Evolutionary conservation across 2,888 invertebrate species (phyloP).

Genomic region (Drepana falcataria): DNA sequence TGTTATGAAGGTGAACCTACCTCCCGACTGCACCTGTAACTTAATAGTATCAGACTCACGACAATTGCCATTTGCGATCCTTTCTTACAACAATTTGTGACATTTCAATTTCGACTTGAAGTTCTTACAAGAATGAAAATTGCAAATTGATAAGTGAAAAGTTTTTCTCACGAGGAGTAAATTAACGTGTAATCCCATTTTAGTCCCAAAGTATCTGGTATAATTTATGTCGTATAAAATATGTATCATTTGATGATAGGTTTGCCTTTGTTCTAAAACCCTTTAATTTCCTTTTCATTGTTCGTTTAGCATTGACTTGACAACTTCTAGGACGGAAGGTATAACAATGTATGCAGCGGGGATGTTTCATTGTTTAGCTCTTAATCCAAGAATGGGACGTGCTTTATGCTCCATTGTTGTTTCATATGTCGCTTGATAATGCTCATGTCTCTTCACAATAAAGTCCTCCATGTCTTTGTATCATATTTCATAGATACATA

Average conservation of each 20-base stretch:
- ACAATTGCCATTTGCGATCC: background rate
- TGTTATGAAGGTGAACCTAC: no score
- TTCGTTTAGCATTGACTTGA: background rate
- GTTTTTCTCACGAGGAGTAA: no score
- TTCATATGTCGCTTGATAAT: background rate
- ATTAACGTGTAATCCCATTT: no score
- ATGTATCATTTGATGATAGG: background rate
- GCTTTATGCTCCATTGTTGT: conserved; percentile 16
- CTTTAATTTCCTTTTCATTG: background rate
- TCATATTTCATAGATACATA: no score
- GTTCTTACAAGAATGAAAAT: no score
- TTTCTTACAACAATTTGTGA: no score
- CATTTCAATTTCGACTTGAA: no score
- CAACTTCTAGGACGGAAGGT: background rate
- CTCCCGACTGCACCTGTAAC: no score
- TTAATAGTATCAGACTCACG: background rate
- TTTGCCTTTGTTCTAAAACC: background rate
- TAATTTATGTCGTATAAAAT: no score
- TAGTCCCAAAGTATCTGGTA: no score
- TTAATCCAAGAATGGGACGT: conserved; percentile 14
- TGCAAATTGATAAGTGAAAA: no score
- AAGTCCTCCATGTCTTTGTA: background rate
- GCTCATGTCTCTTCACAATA: background rate
- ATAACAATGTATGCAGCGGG: conserved; percentile 9
- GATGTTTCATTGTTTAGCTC: conserved; percentile 14